These are phyloP conservation scores for Macroramphosus scolopax DNA, from an alignment of 2,797 vertebrate species.

Conservation along the genomic window DNA sequence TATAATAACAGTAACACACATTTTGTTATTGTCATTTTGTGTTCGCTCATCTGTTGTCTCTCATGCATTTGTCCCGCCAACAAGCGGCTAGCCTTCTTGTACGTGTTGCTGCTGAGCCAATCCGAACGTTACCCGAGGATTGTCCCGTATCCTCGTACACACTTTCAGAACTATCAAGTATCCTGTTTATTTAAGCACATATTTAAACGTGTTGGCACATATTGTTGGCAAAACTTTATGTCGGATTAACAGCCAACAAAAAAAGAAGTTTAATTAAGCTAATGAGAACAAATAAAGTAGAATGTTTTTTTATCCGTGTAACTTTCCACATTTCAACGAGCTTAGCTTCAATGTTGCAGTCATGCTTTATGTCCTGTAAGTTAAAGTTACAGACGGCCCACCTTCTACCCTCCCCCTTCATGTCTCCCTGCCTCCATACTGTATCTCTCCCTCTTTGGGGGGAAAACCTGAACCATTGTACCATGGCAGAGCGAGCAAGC, in stretches of 20 bases:
- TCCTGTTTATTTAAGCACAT: constrained; percentile 2
- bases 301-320: constrained; percentile 39
- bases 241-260: constrained; percentile 5
- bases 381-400: constrained; percentile 42
- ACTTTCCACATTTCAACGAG: constrained; percentile 40
- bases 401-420: neutral
- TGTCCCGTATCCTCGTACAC: too few relatives aligned
- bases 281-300: constrained; percentile 26
- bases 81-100: neutral
- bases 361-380: constrained; percentile 50
- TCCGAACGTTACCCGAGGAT: too few relatives aligned
- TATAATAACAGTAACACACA: neutral
- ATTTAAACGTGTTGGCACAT: too few relatives aligned
- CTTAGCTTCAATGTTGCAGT: constrained; percentile 43
- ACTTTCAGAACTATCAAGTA: too few relatives aligned
- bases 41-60: neutral
- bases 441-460: constrained; percentile 44
- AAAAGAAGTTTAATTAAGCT: constrained; percentile 12
- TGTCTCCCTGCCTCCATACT: constrained; percentile 25
- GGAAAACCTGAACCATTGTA: constrained; percentile 54
- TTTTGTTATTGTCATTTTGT: constrained; percentile 14
- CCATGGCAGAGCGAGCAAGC: constrained; percentile 52
- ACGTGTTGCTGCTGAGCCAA: neutral
- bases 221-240: too few relatives aligned
- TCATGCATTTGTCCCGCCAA: neutral